Percentiles rank a stretch among this genome's conserved stretches.
Evolutionary conservation across 92 coral and sea anemone species (phyloP).

Genomic region (Porites rus): DNA sequence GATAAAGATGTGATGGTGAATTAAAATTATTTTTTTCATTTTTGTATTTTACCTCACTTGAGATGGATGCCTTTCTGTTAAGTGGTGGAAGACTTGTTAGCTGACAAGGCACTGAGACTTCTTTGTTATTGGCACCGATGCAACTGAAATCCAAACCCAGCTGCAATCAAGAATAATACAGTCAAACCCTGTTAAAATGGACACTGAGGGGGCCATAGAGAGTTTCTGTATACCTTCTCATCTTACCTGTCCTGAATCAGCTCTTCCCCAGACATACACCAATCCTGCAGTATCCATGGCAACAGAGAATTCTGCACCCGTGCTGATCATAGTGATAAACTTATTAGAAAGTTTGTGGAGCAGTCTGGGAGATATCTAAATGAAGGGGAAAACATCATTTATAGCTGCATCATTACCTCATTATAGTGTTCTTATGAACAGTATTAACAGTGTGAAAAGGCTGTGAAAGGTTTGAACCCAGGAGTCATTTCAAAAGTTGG

Average conservation of each 20-base stretch:
- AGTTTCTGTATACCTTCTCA: too few species aligned
- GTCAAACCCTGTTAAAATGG: not conserved
- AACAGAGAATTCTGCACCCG: constrained; percentile 97
- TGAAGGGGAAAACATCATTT: not conserved
- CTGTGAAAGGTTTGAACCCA: too few species aligned
- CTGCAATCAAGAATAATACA: constrained; percentile 29
- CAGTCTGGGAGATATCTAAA: constrained; percentile 67
- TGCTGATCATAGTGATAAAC: constrained; percentile 72
- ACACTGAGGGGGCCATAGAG: not conserved
- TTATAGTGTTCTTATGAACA: too few species aligned
- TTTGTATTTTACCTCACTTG: constrained; percentile 78
- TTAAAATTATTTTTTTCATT: too few species aligned
- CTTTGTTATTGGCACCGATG: constrained; percentile 68
- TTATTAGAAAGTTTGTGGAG: constrained; percentile 79
- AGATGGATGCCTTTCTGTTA: constrained; percentile 61
- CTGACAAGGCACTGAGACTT: constrained; percentile 70
- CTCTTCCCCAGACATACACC: constrained; percentile 96
- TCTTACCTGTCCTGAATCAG: constrained; percentile 95
- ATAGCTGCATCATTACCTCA: not conserved
- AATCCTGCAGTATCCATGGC: constrained; percentile 88
- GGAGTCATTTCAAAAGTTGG: too few species aligned
- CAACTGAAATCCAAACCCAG: constrained; percentile 80
- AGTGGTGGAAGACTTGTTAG: constrained; percentile 83
- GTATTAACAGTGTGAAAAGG: too few species aligned
- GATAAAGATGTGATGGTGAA: too few species aligned